These are phyloP conservation scores for Crotalus viridis DNA, from an alignment of 2,113 vertebrate genomes.

Conservation along the genomic window DNA sequence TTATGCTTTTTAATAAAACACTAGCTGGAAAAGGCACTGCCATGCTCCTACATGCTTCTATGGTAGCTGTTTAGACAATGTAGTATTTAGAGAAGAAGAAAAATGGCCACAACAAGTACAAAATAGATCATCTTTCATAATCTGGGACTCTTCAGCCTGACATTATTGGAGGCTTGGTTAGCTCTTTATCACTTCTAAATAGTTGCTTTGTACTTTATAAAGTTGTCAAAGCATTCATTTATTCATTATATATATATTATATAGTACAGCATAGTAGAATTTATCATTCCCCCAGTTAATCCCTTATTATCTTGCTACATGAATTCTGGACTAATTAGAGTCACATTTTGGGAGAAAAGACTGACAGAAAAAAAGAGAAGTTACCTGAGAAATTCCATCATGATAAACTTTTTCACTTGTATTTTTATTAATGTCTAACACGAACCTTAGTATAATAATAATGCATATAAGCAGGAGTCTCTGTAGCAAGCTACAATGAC, in stretches of 20 bases:
- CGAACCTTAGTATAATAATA: background rate
- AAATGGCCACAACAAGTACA: background rate
- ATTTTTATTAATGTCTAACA: background rate
- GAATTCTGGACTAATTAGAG: background rate
- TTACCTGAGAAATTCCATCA: background rate
- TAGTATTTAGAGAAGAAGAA: background rate
- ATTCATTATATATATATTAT: background rate
- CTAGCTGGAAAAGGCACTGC: background rate
- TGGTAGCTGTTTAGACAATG: background rate
- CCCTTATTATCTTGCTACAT: background rate
- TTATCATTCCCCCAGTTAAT: background rate
- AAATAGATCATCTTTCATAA: background rate
- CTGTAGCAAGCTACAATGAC: background rate
- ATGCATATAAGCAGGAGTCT: background rate
- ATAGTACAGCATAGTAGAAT: background rate
- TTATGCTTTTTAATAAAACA: background rate
- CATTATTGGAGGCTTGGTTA: background rate
- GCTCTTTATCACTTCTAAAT: background rate
- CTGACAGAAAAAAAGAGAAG: background rate
- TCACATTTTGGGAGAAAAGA: background rate
- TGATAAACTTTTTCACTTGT: background rate
- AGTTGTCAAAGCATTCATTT: background rate
- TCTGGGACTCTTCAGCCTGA: background rate
- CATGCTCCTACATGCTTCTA: background rate
- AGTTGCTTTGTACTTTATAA: background rate